Conservation (phyloP, 2,797 vertebrate genomes). For the Malurus splendens region DNA sequence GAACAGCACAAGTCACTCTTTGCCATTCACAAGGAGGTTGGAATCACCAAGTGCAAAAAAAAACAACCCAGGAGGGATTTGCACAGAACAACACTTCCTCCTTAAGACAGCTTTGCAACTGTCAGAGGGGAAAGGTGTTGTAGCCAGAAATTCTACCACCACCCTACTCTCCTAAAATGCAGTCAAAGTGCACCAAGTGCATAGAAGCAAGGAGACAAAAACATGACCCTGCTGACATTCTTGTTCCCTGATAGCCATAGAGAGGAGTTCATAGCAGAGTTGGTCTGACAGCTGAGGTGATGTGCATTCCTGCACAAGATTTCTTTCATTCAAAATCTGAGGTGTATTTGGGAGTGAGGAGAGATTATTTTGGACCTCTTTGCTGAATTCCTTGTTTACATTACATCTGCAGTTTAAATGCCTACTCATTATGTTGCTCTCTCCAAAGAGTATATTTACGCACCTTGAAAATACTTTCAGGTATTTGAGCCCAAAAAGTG, state of each 20-base stretch:
- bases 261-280: background rate
- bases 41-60: fast-evolving
- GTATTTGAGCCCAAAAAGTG: background rate
- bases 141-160: background rate
- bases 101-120: background rate
- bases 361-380: background rate
- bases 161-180: background rate
- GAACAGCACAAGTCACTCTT: background rate
- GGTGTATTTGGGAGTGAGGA: background rate
- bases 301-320: background rate
- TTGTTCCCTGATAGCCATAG: background rate
- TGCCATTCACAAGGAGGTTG: fast-evolving
- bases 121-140: background rate
- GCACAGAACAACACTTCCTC: background rate
- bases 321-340: background rate
- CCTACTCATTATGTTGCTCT: background rate
- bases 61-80: background rate
- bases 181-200: fast-evolving
- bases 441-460: background rate
- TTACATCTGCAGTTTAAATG: background rate
- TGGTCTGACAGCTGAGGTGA: background rate
- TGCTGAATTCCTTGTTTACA: background rate
- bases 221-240: background rate
- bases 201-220: background rate
- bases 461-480: background rate